Percentiles rank a stretch among this genome's conserved stretches.
Evolutionary conservation across 2,797 vertebrate species (phyloP).

Genomic region (Rhinatrema bivittatum): DNA sequence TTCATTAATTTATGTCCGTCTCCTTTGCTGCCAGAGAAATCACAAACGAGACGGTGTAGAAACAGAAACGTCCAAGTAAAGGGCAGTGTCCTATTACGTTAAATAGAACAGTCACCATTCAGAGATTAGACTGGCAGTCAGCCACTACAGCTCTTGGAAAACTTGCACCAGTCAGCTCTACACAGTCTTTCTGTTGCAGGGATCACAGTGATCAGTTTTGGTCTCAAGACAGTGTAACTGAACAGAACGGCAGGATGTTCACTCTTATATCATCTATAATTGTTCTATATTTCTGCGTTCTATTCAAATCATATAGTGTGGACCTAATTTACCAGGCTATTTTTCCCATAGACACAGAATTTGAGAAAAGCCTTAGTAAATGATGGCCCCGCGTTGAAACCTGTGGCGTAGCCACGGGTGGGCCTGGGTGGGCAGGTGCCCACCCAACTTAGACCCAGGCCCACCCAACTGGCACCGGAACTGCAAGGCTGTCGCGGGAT

Average conservation of each 20-base stretch:
- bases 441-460: too few species aligned
- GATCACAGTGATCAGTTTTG: too few species aligned
- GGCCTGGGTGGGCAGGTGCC: too few species aligned
- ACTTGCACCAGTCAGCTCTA: constrained; percentile 36
- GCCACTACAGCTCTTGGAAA: constrained; percentile 36
- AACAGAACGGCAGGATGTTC: constrained; percentile 11
- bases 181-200: constrained; percentile 20
- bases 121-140: constrained; percentile 38
- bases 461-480: too few species aligned
- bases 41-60: constrained; percentile 25
- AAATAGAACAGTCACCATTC: constrained; percentile 25
- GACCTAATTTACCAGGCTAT: constrained; percentile 13
- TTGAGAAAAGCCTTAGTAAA: too few species aligned
- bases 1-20: constrained; percentile 8
- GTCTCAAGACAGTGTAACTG: constrained; percentile 19
- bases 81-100: constrained; percentile 36
- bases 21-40: constrained; percentile 23
- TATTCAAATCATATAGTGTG: constrained; percentile 14
- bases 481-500: too few species aligned
- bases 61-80: constrained; percentile 26
- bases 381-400: too few species aligned
- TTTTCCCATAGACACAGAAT: constrained; percentile 8
- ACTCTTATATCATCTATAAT: too few species aligned
- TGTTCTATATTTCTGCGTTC: too few species aligned
- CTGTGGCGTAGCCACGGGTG: too few species aligned